phyloP scores from a whole-genome alignment of 2,113 vertebrate genomes.

The Willisornis vidua region DNA sequence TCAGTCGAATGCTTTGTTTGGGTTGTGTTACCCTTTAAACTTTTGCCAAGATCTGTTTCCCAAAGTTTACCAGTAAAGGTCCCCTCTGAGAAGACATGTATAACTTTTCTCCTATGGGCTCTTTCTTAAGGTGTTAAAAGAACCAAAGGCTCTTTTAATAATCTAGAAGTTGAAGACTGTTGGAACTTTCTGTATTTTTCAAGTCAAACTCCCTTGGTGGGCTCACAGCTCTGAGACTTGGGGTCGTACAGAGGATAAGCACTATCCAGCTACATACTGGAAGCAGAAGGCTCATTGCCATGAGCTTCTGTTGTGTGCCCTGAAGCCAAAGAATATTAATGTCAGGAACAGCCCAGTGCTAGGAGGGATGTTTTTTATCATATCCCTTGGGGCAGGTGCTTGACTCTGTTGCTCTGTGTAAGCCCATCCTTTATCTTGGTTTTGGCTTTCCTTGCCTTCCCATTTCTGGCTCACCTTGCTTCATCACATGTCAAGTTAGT shows the following conservation, averaged over 20 bases:
- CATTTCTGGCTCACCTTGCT: neutral
- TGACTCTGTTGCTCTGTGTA: neutral
- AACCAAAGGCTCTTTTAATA: neutral
- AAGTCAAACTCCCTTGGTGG: neutral
- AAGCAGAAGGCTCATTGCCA: neutral
- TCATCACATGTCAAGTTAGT: neutral
- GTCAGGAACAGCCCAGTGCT: neutral
- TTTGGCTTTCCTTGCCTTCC: constrained; percentile 13
- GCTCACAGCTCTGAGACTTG: neutral
- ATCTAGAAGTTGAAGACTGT: neutral
- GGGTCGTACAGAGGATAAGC: neutral
- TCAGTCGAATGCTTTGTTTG: neutral
- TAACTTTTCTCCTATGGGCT: neutral
- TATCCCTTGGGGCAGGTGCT: neutral
- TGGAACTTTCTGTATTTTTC: neutral
- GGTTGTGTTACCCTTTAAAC: neutral
- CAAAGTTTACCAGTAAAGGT: neutral
- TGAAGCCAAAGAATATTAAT: neutral
- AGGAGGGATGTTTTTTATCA: neutral
- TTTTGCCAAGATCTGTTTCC: neutral
- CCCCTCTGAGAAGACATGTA: neutral
- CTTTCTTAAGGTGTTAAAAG: neutral
- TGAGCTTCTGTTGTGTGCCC: neutral
- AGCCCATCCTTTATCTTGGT: neutral
- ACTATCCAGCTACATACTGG: neutral